Conservation (phyloP, 2,888 invertebrate genomes). For the Cataglyphis albicans region DNA sequence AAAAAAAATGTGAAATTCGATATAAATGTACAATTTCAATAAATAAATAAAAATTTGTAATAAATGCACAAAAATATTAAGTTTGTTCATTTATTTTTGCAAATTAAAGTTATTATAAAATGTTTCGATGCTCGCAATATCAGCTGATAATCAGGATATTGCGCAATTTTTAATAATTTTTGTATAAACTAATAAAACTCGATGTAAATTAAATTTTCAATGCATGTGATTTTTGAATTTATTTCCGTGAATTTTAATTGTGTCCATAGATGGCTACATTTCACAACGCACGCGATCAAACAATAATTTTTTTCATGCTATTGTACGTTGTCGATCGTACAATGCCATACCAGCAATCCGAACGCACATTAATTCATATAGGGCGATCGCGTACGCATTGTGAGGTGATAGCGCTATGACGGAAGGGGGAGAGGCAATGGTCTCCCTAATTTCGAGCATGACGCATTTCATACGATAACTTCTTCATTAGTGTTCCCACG, state of each 20-base stretch:
- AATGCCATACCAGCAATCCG: slow-evolving; percentile 3
- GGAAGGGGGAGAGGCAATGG: neutral
- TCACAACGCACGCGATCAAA: slow-evolving; percentile 7
- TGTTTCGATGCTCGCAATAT: neutral
- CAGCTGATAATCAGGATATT: neutral
- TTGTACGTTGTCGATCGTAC: slow-evolving; percentile 2
- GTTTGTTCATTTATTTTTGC: neutral
- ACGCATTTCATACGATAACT: slow-evolving; percentile 44
- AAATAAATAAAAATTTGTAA: neutral
- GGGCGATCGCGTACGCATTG: slow-evolving; percentile 20
- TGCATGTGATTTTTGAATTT: neutral
- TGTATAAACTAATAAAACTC: neutral
- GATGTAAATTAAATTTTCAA: neutral
- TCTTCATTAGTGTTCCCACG: slow-evolving; percentile 52
- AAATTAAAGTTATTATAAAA: neutral
- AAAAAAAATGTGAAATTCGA: neutral
- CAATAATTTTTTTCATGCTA: slow-evolving; percentile 19
- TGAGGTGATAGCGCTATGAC: neutral
- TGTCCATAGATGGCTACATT: neutral
- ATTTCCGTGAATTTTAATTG: neutral
- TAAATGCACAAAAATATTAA: slow-evolving; percentile 3
- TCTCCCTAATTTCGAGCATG: slow-evolving; percentile 41
- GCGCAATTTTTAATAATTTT: neutral
- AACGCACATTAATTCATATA: slow-evolving; percentile 10
- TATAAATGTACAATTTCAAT: neutral